Conservation (phyloP, 2,113 vertebrate genomes). For the Heptranchias perlo region DNA sequence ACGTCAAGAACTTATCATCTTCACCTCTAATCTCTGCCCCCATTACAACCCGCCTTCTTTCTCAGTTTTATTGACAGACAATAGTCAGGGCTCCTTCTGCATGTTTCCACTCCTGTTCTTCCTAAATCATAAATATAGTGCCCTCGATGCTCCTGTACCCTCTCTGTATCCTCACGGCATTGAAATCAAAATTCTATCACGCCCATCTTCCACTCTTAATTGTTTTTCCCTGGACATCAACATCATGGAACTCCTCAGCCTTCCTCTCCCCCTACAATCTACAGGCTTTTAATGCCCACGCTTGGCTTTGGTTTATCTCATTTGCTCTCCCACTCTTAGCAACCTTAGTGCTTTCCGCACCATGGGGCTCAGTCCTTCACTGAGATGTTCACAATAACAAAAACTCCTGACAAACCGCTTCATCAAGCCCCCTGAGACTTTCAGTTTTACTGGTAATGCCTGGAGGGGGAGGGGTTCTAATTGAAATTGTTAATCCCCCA, state of each 20-base stretch:
- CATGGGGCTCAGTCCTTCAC: neutral
- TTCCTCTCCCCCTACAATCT: neutral
- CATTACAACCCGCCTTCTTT: too few species aligned
- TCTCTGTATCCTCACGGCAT: neutral
- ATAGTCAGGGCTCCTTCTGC: neutral
- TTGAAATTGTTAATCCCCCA: neutral
- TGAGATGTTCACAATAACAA: neutral
- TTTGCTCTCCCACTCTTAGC: neutral
- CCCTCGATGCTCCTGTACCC: too few species aligned
- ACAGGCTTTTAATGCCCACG: neutral
- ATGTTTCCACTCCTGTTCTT: too few species aligned
- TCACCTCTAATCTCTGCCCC: too few species aligned
- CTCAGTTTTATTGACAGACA: too few species aligned
- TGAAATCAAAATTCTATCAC: neutral
- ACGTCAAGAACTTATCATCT: too few species aligned
- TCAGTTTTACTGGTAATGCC: neutral
- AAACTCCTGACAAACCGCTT: neutral
- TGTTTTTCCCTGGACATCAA: neutral
- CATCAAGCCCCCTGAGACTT: neutral
- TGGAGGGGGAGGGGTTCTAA: neutral
- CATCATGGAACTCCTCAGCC: neutral
- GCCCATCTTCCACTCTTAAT: neutral
- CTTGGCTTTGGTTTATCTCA: neutral
- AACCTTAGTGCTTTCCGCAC: neutral
- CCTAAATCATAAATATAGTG: neutral